Percentiles rank a stretch among this genome's conserved stretches.
phyloP scores from a whole-genome alignment of 2,797 vertebrate species.

The Sebastes steindachneri region DNA sequence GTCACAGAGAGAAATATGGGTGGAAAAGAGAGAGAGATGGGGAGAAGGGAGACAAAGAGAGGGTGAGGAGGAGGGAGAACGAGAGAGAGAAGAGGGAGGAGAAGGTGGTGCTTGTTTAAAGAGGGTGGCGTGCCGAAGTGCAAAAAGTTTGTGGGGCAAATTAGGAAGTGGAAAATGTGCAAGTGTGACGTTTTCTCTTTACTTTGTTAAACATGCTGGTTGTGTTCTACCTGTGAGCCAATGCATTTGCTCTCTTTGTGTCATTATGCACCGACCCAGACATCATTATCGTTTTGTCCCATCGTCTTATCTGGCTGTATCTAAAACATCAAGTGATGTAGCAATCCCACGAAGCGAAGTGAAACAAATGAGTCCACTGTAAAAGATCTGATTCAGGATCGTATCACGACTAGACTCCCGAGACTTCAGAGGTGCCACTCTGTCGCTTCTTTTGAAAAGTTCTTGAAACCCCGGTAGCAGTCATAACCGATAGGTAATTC shows the following conservation, averaged over 20 bases:
- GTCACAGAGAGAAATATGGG: slow-evolving; percentile 74
- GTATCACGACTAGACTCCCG: slow-evolving; percentile 23
- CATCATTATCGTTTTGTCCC: not conserved
- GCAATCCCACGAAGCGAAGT: not conserved
- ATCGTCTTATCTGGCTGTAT: slow-evolving; percentile 23
- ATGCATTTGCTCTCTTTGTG: not conserved
- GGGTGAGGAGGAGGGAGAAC: slow-evolving; percentile 39
- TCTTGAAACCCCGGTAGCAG: slow-evolving; percentile 59
- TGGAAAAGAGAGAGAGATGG: slow-evolving; percentile 58
- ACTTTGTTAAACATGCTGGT: not conserved
- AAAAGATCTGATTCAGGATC: slow-evolving; percentile 11
- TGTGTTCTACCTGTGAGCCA: not conserved
- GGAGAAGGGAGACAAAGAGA: slow-evolving; percentile 58
- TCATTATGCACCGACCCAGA: not conserved
- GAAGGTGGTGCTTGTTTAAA: slow-evolving; percentile 72
- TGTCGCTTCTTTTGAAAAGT: slow-evolving; percentile 66
- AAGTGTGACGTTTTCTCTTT: not conserved
- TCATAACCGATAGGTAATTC: slow-evolving; percentile 78
- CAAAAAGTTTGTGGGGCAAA: slow-evolving; percentile 1
- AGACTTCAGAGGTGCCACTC: slow-evolving; percentile 68
- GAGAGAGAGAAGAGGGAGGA: slow-evolving; percentile 42
- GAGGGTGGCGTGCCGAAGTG: slow-evolving; percentile 17
- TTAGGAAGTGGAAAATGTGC: not conserved
- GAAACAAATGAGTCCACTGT: slow-evolving; percentile 30
- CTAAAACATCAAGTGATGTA: slow-evolving; percentile 14